Percentiles rank a stretch among this genome's conserved stretches.
These are phyloP conservation scores for Hymenopus coronatus DNA, from an alignment of 2,888 invertebrate genomes.

Conservation along the genomic window DNA sequence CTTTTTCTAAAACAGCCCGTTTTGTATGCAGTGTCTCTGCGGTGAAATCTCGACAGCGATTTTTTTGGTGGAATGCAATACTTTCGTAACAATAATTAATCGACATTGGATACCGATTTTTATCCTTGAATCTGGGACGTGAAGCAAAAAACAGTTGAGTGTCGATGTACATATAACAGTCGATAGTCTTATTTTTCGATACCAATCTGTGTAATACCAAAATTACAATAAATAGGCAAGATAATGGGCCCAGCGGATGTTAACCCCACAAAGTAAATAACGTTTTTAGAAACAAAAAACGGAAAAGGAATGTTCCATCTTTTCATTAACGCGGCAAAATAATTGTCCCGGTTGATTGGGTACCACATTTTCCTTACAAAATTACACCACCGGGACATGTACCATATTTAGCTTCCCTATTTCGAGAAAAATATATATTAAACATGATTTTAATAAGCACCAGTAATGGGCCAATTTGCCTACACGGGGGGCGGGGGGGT, in stretches of 20 bases:
- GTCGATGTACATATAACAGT: not conserved
- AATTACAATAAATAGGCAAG: not conserved
- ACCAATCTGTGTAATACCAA: not conserved
- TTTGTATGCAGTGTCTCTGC: too few relatives aligned
- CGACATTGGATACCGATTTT: too few relatives aligned
- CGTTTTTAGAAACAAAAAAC: not conserved
- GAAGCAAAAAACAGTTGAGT: too few relatives aligned
- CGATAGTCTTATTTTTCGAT: not conserved
- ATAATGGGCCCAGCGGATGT: not conserved
- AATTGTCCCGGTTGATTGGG: not conserved
- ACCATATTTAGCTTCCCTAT: not conserved
- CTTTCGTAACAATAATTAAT: too few relatives aligned
- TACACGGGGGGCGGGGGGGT: not conserved
- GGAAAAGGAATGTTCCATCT: not conserved
- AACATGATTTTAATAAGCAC: constrained; percentile 4
- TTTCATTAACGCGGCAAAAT: not conserved
- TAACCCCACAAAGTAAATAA: not conserved
- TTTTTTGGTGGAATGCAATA: too few relatives aligned
- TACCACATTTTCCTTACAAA: not conserved
- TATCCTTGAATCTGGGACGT: too few relatives aligned
- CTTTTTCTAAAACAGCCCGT: too few relatives aligned
- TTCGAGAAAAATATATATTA: not conserved
- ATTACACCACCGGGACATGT: not conserved
- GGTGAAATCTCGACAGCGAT: too few relatives aligned
- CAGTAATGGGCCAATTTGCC: not conserved